Base-by-base conservation (phyloP, 2,888 invertebrate species). In the Drosophila picticornis region DNA sequence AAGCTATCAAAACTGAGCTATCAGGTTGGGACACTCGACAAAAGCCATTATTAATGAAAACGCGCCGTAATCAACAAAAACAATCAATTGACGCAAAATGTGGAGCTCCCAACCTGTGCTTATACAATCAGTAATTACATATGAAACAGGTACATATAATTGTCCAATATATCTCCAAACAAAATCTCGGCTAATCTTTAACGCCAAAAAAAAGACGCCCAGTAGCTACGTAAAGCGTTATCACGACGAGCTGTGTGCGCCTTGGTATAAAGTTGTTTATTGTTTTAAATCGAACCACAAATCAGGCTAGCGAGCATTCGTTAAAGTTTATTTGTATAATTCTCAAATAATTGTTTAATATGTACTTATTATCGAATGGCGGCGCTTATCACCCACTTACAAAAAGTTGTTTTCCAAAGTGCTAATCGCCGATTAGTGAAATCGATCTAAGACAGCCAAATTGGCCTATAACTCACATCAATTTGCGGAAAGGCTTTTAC, bases 331-430 rank as follows among this genome's bases (percentile, higher is more conserved):
- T 64, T 16, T 25, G 34, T 60, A 53, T 84, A 84, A 88, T 86
- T 65, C 46, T 31, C 51, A 65, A 62, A 65, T 90, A 85, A 85
- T 85, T 77, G 86, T 85, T 90, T 83, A 72, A 88, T 85, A 72
- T 77, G 61, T 72, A 70, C 57, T 50, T 70, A 73, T 36, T 9
- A 27, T 50, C 50, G 55, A 22, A 32, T 22, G 10, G 31, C 53
- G 43, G 16, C 25, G 36, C 80, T 80, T 80, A 77, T 77, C 77
- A 64, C n/a, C 16, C n/a, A 59, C 43, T 55, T 64, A 43, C 38
- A 43, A 72, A 61, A 25, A 53, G 40, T n/a, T 59, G 53, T 22
- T 56, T 36, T 75, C 40, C 2, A 25, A 16, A 11, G 7, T 10
- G 38, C 65, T 64, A 66, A 80, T 83, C 88, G 48, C 19, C 50